Percentiles rank a stretch among this genome's conserved stretches.
phyloP scores from a whole-genome alignment of 2,888 invertebrate species.

The Deilephila porcellus region DNA sequence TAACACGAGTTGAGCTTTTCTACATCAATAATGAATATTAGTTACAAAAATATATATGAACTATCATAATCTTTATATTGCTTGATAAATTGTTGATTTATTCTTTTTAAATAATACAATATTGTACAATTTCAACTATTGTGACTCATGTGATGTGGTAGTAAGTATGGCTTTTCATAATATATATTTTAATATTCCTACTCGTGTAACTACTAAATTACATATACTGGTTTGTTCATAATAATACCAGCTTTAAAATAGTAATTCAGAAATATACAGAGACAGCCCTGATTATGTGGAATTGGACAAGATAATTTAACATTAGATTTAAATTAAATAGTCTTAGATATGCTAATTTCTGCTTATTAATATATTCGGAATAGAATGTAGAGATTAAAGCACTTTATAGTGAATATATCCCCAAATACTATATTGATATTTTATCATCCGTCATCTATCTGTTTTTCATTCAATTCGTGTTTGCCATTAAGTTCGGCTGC shows the following conservation, averaged over 20 bases:
- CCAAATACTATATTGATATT: neutral
- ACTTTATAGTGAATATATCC: neutral
- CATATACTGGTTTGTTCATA: neutral
- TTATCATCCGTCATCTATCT: conserved; percentile 30
- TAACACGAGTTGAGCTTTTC: conserved; percentile 1
- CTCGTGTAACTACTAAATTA: neutral
- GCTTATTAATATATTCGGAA: conserved; percentile 7
- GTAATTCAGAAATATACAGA: neutral
- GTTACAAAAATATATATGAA: too few species aligned
- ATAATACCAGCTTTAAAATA: too few species aligned
- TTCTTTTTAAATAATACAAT: too few species aligned
- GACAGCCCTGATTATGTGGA: neutral
- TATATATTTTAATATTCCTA: too few species aligned
- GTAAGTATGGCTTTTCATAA: too few species aligned
- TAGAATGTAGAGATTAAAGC: neutral
- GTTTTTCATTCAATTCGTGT: conserved; percentile 49
- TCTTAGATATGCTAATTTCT: neutral
- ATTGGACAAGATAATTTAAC: neutral
- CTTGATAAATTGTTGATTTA: too few species aligned
- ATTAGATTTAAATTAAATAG: neutral
- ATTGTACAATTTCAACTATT: too few species aligned
- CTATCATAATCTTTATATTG: too few species aligned
- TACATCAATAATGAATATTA: neutral
- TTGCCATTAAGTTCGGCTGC: conserved; percentile 70
- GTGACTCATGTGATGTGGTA: too few species aligned